These are phyloP conservation scores for Vanessa atalanta DNA, from an alignment of 1,140 invertebrate species.

Conservation along the genomic window DNA sequence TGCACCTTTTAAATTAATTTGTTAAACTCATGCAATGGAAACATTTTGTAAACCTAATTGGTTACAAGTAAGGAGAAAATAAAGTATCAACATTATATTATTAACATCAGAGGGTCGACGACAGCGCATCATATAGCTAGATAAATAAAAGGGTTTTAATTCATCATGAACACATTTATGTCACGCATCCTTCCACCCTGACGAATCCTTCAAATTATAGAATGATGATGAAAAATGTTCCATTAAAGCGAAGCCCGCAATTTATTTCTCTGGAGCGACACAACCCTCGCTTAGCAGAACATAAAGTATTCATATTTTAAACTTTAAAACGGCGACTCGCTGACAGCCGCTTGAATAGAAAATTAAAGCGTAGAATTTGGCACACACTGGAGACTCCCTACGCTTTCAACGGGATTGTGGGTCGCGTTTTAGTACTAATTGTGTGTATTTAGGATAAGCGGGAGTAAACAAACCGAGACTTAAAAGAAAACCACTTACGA, in stretches of 20 bases:
- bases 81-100: background rate
- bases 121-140: background rate
- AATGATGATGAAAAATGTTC: constrained; percentile 44
- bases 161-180: constrained; percentile 21
- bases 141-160: background rate
- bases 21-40: no score
- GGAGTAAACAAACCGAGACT: constrained; percentile 41
- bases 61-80: no score
- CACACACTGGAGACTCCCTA: constrained; percentile 15
- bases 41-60: no score
- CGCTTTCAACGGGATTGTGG: constrained; percentile 21
- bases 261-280: constrained; percentile 37
- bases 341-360: constrained; percentile 41
- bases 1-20: no score
- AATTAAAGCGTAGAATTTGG: constrained; percentile 40
- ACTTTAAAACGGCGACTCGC: constrained; percentile 41
- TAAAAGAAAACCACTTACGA: constrained; percentile 39
- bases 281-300: constrained; percentile 33
- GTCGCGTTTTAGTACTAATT: constrained; percentile 35
- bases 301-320: constrained; percentile 49
- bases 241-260: constrained; percentile 42
- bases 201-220: constrained; percentile 39
- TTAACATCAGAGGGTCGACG: background rate
- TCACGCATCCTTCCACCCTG: constrained; percentile 4
- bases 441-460: constrained; percentile 50